Base-by-base conservation (phyloP, 2,113 vertebrate species). In the Picathartes gymnocephalus region DNA sequence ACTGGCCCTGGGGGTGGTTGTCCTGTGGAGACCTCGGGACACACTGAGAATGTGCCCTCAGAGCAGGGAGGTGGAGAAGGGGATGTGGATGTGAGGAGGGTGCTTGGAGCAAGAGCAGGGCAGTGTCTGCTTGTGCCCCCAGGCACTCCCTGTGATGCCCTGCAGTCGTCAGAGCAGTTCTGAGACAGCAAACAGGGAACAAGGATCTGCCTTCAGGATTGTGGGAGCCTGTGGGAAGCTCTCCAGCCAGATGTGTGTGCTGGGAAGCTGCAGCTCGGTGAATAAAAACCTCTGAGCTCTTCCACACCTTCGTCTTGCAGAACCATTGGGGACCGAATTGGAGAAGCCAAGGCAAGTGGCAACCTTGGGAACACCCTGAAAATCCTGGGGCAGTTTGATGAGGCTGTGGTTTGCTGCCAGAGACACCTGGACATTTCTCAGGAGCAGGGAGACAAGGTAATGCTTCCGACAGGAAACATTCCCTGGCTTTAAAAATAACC, bases 321-420 rank as follows among this genome's bases (percentile, higher is more conserved):
- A 95, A 99, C 99, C 57, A 99, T 99, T 11, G 99, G 99, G 35
- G 99, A 99, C 97, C 98, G 98, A 61, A 99, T 99, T 28, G 99
- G 99, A 82, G 99, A 99, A 81, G 99, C 98, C 51, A 99, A 99
- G 90, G 99, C 99, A 76, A 99, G 99, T 0, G 99, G 99, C 19
- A 99, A 99, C 97, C 98, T 99, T 1, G 99, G 99, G 31, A 99
- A 99, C 86, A 99, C 99, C 0, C 92, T 99, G 54, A 99, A 99
- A 95, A 98, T 99, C 25, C 97, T 99, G 15, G 99, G 98, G 21
- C 99, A 98, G 79, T 99, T 99, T 21, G 99, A 99, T 4, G 99
- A 99, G 96, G 99, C 99, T 0, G 94, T 98, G 0, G 99, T 99
- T 42, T 99, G 99, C 96, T 99, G 99, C 97, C 98, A 99, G 93